A percentile compares a stretch with the other conserved stretches of the same genome.
These are phyloP conservation scores for Cynopterus sphinx DNA, from an alignment of 2,797 vertebrate species.

Conservation along the genomic window DNA sequence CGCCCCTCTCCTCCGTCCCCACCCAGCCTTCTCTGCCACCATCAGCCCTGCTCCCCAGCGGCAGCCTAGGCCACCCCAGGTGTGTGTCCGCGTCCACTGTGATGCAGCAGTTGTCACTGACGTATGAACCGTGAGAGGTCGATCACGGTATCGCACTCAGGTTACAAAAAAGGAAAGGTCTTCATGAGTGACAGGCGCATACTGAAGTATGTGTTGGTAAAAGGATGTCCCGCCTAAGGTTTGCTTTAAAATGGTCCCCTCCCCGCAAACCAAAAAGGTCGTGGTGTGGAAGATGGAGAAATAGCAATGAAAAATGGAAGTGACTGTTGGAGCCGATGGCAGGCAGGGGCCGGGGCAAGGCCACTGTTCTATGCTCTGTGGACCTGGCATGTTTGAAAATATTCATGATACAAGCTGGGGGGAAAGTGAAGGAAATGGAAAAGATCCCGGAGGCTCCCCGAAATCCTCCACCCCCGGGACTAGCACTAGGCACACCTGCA, in stretches of 20 bases:
- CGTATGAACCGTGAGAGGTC: background rate
- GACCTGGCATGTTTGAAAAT: background rate
- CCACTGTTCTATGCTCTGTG: accelerated
- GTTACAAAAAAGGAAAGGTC: too few species aligned
- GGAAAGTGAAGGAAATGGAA: background rate
- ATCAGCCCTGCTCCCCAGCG: background rate
- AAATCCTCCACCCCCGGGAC: background rate
- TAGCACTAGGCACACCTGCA: background rate
- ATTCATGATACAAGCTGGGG: background rate
- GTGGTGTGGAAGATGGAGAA: background rate
- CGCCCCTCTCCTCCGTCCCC: background rate
- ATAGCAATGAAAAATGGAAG: background rate
- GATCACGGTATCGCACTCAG: background rate
- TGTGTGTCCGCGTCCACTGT: background rate
- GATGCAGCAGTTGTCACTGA: accelerated
- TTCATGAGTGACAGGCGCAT: background rate
- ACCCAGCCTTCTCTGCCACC: background rate
- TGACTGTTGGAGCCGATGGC: accelerated
- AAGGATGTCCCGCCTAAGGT: background rate
- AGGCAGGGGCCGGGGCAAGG: accelerated
- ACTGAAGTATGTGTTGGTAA: background rate
- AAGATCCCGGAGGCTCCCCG: background rate
- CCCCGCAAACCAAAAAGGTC: background rate
- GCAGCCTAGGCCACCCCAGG: accelerated
- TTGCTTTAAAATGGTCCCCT: background rate